Percentiles rank a stretch among this genome's conserved stretches.
Conservation (phyloP, 2,888 invertebrate species). For the Uloborus plumipes region DNA sequence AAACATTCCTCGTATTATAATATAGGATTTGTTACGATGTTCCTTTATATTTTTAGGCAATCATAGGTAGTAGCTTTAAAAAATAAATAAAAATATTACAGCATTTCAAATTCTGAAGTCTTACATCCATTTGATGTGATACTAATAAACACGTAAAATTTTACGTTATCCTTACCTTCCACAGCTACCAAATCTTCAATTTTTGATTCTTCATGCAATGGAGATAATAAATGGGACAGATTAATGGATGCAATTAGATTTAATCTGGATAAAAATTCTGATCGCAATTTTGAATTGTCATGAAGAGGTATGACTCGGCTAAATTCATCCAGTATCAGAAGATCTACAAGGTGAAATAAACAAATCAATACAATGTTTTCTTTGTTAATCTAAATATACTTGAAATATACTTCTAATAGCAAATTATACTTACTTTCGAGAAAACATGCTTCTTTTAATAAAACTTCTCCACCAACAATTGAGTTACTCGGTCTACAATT, state of each 20-base stretch:
- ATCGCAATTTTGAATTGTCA: not conserved
- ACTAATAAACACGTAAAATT: too few species aligned
- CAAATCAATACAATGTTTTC: not conserved
- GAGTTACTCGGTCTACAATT: not conserved
- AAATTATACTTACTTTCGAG: conserved; percentile 14
- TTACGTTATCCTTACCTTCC: conserved; percentile 7
- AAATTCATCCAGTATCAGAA: conserved; percentile 31
- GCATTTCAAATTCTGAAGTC: too few species aligned
- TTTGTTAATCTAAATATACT: not conserved
- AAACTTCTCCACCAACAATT: conserved; percentile 9
- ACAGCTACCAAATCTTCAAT: conserved; percentile 10
- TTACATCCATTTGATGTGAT: too few species aligned
- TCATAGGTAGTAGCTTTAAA: too few species aligned
- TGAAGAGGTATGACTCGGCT: conserved; percentile 5
- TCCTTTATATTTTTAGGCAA: too few species aligned
- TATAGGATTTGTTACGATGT: too few species aligned
- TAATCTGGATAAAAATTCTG: conserved; percentile 7
- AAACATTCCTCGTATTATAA: too few species aligned
- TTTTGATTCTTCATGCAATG: conserved; percentile 1
- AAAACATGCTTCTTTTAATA: conserved; percentile 31
- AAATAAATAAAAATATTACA: too few species aligned
- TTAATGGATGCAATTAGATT: conserved; percentile 2
- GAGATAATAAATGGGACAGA: conserved; percentile 3
- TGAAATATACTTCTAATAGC: not conserved
- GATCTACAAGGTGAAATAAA: conserved; percentile 12